Conservation (phyloP, 2,888 invertebrate species). For the Ormyrus pomaceus region DNA sequence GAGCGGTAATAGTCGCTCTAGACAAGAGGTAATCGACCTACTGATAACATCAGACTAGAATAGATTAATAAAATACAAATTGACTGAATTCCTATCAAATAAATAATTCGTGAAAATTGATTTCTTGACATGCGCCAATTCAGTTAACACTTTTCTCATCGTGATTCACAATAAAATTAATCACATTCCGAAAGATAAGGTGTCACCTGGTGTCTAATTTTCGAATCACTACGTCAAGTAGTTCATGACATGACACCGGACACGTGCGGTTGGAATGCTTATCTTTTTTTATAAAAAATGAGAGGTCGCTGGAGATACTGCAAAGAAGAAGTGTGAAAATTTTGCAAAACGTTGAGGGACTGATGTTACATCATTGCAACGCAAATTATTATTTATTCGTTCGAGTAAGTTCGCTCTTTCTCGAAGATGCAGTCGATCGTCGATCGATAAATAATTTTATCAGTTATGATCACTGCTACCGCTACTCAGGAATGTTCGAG, state of each 20-base stretch:
- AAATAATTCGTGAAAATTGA: slow-evolving; percentile 30
- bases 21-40: slow-evolving; percentile 36
- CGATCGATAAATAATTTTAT: slow-evolving; percentile 42
- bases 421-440: background rate
- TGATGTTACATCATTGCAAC: too few relatives aligned
- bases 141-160: background rate
- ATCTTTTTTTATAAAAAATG: slow-evolving; percentile 39
- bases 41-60: background rate
- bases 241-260: too few relatives aligned
- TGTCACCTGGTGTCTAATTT: slow-evolving; percentile 43
- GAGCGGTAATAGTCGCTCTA: background rate
- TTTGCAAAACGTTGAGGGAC: too few relatives aligned
- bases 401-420: too few relatives aligned
- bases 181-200: slow-evolving; percentile 1
- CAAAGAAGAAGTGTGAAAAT: too few relatives aligned
- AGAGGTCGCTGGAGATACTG: slow-evolving; percentile 11
- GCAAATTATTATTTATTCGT: too few relatives aligned
- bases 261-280: background rate
- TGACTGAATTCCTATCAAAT: slow-evolving; percentile 1
- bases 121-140: background rate
- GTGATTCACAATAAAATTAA: background rate
- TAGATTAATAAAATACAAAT: slow-evolving; percentile 6
- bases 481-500: slow-evolving; percentile 21
- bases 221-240: slow-evolving; percentile 17
- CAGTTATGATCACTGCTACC: slow-evolving; percentile 17